Conservation (phyloP, 2,797 vertebrate genomes). For the Neostethus bicornis region DNA sequence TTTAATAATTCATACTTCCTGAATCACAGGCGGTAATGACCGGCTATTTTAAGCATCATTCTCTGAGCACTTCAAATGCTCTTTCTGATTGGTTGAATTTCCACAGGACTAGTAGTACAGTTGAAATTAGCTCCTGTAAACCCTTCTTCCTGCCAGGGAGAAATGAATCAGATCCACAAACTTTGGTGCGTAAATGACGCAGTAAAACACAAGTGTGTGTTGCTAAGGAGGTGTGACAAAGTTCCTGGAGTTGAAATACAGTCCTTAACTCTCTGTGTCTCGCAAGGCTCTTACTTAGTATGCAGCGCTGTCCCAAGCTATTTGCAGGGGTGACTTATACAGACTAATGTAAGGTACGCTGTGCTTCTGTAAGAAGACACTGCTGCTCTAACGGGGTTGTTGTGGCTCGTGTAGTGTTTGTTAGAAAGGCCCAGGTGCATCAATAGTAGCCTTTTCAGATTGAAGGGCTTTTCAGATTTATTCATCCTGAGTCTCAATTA, state of each 20-base stretch:
- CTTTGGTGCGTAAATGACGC: constrained; percentile 52
- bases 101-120: constrained; percentile 13
- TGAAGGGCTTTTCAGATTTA: constrained; percentile 3
- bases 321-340: constrained; percentile 73
- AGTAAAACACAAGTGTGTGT: constrained; percentile 25
- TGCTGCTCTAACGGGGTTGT: constrained; percentile 41
- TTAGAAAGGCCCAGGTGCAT: constrained; percentile 37
- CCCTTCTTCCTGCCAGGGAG: constrained; percentile 33
- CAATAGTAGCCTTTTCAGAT: background rate
- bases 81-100: constrained; percentile 33
- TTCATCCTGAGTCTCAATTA: constrained; percentile 5
- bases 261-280: constrained; percentile 24
- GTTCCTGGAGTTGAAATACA: constrained; percentile 34
- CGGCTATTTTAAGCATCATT: constrained; percentile 61
- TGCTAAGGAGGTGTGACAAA: constrained; percentile 20
- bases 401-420: constrained; percentile 35
- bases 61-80: constrained; percentile 15
- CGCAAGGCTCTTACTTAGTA: constrained; percentile 52
- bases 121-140: constrained; percentile 26
- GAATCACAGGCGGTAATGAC: constrained; percentile 56
- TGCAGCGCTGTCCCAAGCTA: constrained; percentile 59
- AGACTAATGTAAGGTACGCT: constrained; percentile 54
- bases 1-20: constrained; percentile 59
- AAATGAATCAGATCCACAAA: constrained; percentile 53
- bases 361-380: constrained; percentile 73